These are phyloP conservation scores for Lethocerus indicus DNA, from an alignment of 1,140 invertebrate genomes.

Conservation along the genomic window DNA sequence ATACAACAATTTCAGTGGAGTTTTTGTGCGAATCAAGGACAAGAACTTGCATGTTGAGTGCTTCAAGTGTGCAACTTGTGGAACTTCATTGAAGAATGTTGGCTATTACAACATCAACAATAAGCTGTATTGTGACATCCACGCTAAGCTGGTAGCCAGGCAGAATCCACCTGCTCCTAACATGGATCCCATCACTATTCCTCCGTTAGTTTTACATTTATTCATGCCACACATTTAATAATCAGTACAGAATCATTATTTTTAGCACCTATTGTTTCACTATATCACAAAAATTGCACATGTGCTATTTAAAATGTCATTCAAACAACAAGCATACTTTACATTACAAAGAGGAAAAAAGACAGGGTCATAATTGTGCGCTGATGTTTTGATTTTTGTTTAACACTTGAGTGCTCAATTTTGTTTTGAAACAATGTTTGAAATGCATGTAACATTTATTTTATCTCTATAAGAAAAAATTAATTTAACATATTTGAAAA, in stretches of 20 bases:
- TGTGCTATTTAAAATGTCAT: not conserved
- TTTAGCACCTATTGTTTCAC: no score
- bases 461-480: not conserved
- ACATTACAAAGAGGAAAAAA: no score
- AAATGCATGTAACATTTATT: not conserved
- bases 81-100: constrained; percentile 86
- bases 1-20: constrained; percentile 54
- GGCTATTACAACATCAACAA: constrained; percentile 92
- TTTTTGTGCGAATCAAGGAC: constrained; percentile 91
- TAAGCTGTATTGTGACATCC: constrained; percentile 91
- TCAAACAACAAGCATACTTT: no score
- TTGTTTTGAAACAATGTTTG: not conserved
- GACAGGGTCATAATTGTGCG: no score
- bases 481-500: not conserved
- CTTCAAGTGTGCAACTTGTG: constrained; percentile 92
- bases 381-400: no score
- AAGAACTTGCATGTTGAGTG: constrained; percentile 92
- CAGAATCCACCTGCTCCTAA: constrained; percentile 59
- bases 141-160: constrained; percentile 75
- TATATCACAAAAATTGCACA: not conserved
- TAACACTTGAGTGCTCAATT: not conserved
- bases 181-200: constrained; percentile 57
- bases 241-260: no score
- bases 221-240: not conserved
- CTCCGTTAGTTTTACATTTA: constrained; percentile 75